These are phyloP conservation scores for Hydractinia echinata DNA, from an alignment of 30 jellyfish, hydroid and myxozoan genomes.

Conservation along the genomic window DNA sequence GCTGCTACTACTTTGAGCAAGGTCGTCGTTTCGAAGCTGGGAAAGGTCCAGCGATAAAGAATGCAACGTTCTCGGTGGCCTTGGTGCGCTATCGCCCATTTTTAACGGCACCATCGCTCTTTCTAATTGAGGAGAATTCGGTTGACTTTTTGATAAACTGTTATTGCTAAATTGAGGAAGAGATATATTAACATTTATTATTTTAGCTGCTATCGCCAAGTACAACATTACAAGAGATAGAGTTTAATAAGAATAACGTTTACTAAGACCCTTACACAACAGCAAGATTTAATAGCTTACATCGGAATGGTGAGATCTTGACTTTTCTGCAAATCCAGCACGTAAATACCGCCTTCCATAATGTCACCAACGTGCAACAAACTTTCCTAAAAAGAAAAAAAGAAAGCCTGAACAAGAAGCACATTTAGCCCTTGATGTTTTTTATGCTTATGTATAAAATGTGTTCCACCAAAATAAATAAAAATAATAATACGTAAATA, in stretches of 20 bases:
- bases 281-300: background rate
- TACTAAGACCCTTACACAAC: background rate
- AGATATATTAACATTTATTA: background rate
- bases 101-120: background rate
- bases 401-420: background rate
- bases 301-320: constrained; percentile 16
- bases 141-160: constrained; percentile 17
- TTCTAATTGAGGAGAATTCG: constrained; percentile 14
- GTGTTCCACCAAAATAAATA: background rate
- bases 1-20: background rate
- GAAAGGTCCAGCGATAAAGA: constrained; percentile 16
- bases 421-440: no score
- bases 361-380: constrained; percentile 73
- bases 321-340: constrained; percentile 48
- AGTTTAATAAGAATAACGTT: background rate
- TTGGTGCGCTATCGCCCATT: background rate
- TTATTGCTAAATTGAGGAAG: background rate
- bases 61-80: background rate
- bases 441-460: no score
- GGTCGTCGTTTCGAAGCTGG: background rate
- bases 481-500: background rate
- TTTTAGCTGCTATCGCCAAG: background rate
- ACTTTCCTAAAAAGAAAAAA: constrained; percentile 30
- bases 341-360: constrained; percentile 67
- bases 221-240: background rate